Evolutionary conservation across 2,888 invertebrate species (phyloP), one percentile per base, ranked within the genome.

Genomic region (Cerceris rybyensis): DNA sequence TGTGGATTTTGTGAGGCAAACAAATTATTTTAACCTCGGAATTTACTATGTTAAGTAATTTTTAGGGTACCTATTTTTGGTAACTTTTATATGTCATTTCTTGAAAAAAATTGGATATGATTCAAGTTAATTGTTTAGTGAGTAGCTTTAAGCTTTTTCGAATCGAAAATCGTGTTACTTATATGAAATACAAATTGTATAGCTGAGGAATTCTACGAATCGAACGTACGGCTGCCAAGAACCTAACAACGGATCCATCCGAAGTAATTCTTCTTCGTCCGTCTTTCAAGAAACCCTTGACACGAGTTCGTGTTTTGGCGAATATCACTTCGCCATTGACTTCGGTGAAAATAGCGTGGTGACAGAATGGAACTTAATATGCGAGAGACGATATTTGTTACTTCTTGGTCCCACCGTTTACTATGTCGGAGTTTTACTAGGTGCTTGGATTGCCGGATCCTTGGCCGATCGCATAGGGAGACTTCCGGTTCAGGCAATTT

Each of bases 381-480:
- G 93, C 80, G 91, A 91, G 46, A 89, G 89, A 55, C 86, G 84
- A 58, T 88, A 90, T 73, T 79, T 93, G 14, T 87, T 87, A 14
- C 87, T 89, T 52, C 84, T 92, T 67, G 90, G 92, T 0, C 88
- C 90, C 13, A 90, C 89, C 2, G 83, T 92, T 28, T 93, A 93
- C 84, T 92, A 91, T 75, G 81, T 87, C 42, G 93, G 93, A 0
- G 91, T 93, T 8, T 87, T 93, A 41, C 73, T 93, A 46, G 93
- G 93, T 49, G 93, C 93, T 1, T 88, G 92, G 67, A 79, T 93
- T n/a, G 90, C 92, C 58, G 93, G 93, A 42, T 78, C 91, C 6
- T 78, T 93, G 28, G 89, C 91, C 6, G 93, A 93, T 86, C 88
- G 91, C 14, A 92, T 92, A 80, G 93, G 93, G 0, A 90, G 93